A percentile compares a stretch with the other conserved stretches of the same genome.
Conservation (phyloP, 2,113 vertebrate species). For the Halcyon senegalensis region DNA sequence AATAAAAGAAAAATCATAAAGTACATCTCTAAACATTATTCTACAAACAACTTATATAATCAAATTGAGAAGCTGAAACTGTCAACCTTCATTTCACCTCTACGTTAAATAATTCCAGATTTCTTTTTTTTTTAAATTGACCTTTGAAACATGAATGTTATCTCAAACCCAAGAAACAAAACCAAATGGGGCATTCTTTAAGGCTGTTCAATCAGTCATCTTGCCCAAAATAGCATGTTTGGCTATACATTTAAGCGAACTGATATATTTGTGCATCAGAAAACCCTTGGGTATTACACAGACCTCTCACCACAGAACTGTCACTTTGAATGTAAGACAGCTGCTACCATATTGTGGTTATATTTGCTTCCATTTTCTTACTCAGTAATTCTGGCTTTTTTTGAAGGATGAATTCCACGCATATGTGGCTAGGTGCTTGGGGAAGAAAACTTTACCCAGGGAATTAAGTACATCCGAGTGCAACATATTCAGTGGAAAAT, state of each 20-base stretch:
- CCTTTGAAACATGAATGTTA: slow-evolving; percentile 56
- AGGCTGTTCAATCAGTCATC: background rate
- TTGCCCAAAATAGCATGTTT: background rate
- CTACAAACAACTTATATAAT: slow-evolving; percentile 78
- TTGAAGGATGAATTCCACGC: background rate
- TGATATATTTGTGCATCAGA: background rate
- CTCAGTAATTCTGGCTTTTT: background rate
- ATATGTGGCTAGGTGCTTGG: background rate
- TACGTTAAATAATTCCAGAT: slow-evolving; percentile 76
- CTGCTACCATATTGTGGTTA: background rate
- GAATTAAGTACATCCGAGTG: slow-evolving; percentile 7
- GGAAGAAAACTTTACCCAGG: background rate
- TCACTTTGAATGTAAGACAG: slow-evolving; percentile 40
- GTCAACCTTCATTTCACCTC: slow-evolving; percentile 78
- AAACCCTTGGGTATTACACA: background rate
- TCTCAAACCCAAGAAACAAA: slow-evolving; percentile 15
- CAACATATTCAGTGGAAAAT: background rate
- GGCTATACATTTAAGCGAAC: background rate
- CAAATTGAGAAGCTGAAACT: slow-evolving; percentile 71
- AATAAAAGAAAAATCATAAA: slow-evolving; percentile 84
- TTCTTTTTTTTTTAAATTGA: slow-evolving; percentile 45
- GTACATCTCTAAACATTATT: slow-evolving; percentile 75
- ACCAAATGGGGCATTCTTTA: background rate
- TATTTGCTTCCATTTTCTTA: slow-evolving; percentile 3
- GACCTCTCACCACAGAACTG: slow-evolving; percentile 40